Evolutionary conservation across 1,140 invertebrate genomes (phyloP).

Genomic region (Micrasema minimum): DNA sequence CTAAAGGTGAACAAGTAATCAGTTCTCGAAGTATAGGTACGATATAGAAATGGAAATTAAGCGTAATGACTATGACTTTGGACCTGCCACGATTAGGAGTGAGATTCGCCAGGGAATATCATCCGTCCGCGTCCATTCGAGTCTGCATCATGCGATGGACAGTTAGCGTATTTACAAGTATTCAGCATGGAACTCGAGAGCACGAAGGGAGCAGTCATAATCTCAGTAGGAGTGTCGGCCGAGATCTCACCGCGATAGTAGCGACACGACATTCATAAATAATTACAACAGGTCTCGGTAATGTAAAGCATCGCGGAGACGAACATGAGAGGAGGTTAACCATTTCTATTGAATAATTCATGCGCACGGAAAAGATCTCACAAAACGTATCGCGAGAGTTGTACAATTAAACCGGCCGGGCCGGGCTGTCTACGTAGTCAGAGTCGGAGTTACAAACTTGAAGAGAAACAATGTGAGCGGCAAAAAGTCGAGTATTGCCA

Average conservation of each 20-base stretch:
- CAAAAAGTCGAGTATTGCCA: constrained; percentile 21
- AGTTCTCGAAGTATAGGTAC: constrained; percentile 6
- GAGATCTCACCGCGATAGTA: constrained; percentile 25
- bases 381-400: constrained; percentile 21
- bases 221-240: constrained; percentile 17
- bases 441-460: background rate
- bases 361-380: constrained; percentile 36
- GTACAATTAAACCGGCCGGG: constrained; percentile 2
- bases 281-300: constrained; percentile 39
- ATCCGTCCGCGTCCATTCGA: background rate
- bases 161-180: constrained; percentile 36
- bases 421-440: background rate
- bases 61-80: constrained; percentile 9
- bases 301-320: constrained; percentile 39
- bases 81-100: background rate
- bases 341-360: constrained; percentile 44
- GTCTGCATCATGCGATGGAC: background rate
- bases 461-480: constrained; percentile 6
- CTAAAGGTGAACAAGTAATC: constrained; percentile 17
- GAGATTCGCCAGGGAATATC: background rate
- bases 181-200: constrained; percentile 17
- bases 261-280: constrained; percentile 36
- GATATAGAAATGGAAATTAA: background rate
- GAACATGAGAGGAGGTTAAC: constrained; percentile 25
- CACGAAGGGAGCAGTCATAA: constrained; percentile 27